Evolutionary conservation across 2,888 invertebrate species (phyloP).

Genomic region (Papilio demoleus): DNA sequence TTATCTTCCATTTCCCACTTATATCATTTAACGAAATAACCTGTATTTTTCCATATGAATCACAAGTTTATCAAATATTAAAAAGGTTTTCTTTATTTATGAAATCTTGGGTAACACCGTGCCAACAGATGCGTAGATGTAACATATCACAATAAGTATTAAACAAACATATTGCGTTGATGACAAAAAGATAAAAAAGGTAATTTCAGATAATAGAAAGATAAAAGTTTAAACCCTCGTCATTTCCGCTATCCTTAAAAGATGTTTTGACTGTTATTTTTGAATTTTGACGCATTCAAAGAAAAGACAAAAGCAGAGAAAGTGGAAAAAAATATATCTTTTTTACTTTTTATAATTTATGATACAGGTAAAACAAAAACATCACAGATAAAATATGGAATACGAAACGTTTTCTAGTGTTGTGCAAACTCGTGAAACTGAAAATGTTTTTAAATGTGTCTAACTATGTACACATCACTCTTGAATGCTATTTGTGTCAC

Average conservation of each 20-base stretch:
- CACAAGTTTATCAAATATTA: background rate
- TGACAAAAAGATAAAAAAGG: background rate
- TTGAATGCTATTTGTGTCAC: background rate
- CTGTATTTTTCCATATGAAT: background rate
- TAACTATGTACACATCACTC: slow-evolving; percentile 9
- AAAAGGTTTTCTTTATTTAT: slow-evolving; percentile 7
- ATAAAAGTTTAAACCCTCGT: background rate
- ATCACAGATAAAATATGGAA: slow-evolving; percentile 1
- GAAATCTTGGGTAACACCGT: background rate
- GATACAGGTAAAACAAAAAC: background rate
- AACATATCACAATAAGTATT: background rate
- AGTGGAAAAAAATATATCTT: background rate
- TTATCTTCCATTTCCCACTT: background rate
- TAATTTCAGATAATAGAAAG: background rate
- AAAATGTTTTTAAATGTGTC: background rate
- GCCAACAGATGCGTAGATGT: background rate
- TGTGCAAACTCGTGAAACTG: background rate
- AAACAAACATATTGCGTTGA: background rate
- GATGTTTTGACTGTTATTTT: background rate
- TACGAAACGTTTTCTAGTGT: slow-evolving; percentile 3
- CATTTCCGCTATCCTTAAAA: background rate
- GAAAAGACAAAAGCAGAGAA: background rate
- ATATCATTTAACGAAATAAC: background rate
- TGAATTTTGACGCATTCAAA: background rate
- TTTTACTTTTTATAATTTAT: background rate